Evolutionary conservation across 2,888 invertebrate species (phyloP), one percentile per base, ranked within the genome.

Genomic region (Drosophila macrothrix): DNA sequence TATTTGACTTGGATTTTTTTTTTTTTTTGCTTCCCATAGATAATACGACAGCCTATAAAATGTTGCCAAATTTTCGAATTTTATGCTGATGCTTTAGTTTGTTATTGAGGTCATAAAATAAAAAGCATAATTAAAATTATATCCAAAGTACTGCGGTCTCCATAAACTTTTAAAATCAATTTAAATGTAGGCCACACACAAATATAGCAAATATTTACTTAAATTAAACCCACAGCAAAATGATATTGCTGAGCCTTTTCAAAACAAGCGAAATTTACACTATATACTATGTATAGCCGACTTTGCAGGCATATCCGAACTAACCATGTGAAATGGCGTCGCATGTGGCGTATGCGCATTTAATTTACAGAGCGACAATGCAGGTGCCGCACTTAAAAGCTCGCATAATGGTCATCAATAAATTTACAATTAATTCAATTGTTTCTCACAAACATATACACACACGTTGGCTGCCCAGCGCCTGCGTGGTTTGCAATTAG

Each of bases 351-450:
- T 62, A 58, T 53, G n/a, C 25, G 55, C 28, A 43, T 29, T 25
- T n/a, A 52, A 39, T 41, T 28, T 31, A 22, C 22, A 16, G 22
- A n/a, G 43, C 49, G 31, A 37, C 28, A 60, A 16, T 49, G 58
- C 52, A 16, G 43, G 41, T 49, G 46, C 46, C 43, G 58, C 70
- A 67, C 64, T 67, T 79, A 67, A 79, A 65, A 71, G 63, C 66
- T 66, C 31, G 52, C 31, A 49, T 49, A 39, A 67, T 62, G 52
- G 60, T 61, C 56, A 64, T 75, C 66, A 75, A 77, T 73, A 75
- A 80, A 77, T 82, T 64, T 65, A 22, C 46, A 65, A 65, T 75
- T 75, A 73, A 82, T 80, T 73, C 58, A 75, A 82, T 80, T 73
- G 71, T 56, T 56, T 54, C 39, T 35, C 4, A 29, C 52, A 49